Conservation (phyloP, 2,797 vertebrate species). For the Acanthiza pusilla region DNA sequence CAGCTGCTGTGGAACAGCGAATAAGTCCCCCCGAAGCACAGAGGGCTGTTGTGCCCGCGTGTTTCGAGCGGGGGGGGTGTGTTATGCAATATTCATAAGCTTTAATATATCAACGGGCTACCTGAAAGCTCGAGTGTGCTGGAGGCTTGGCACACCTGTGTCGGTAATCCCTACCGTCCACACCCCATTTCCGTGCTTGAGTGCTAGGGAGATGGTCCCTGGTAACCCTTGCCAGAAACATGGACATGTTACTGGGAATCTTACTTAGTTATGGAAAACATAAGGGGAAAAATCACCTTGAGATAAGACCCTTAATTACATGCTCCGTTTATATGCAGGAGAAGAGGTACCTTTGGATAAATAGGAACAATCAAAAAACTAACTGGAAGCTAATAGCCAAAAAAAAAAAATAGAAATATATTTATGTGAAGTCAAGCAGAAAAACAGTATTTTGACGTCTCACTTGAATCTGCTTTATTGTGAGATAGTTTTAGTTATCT, state of each 20-base stretch:
- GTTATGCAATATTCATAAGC: not conserved
- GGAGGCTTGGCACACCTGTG: not conserved
- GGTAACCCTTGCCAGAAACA: not conserved
- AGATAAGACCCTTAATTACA: not conserved
- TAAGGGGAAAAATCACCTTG: too few species aligned
- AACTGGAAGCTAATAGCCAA: not conserved
- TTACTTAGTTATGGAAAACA: not conserved
- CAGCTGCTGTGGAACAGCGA: not conserved
- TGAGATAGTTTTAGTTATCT: not conserved
- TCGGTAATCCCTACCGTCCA: not conserved
- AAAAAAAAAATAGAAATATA: not conserved
- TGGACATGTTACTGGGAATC: accelerated
- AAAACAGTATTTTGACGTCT: not conserved
- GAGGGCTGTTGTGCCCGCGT: not conserved
- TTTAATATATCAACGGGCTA: not conserved
- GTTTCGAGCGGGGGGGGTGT: not conserved
- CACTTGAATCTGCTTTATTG: not conserved
- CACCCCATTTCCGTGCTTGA: not conserved
- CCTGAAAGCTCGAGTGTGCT: not conserved
- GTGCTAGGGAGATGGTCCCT: not conserved
- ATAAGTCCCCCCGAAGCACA: not conserved
- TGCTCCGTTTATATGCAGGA: not conserved
- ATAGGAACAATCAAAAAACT: not conserved
- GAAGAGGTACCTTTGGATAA: not conserved
- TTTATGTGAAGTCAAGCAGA: not conserved